Evolutionary conservation across 1,140 invertebrate genomes (phyloP), one percentile per base, ranked within the genome.

Genomic region (Platyscapa corneri): DNA sequence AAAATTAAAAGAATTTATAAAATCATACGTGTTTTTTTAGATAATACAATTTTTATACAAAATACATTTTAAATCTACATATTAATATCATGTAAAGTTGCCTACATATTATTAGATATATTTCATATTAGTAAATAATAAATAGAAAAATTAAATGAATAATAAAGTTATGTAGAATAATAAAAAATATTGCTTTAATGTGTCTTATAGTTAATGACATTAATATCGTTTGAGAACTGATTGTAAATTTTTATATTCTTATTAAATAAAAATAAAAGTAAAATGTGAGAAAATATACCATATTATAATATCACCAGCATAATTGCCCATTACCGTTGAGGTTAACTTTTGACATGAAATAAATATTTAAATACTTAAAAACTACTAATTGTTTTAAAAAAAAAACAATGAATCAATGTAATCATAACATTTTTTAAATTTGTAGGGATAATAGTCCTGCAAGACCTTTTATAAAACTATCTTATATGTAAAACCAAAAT

Each of bases 231-330:
- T n/a, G n/a, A n/a, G n/a, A n/a, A n/a, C n/a, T 16, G 53, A 56
- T 56, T 20, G 18, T 56, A 3, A 2, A 20, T 18, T 18, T 16
- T 56, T 56, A 3, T 56, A 53, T 60, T 60, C 27, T 60, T 6
- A 60, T 60, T 27, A 30, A 30, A 32, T 30, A 65, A 42, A 37
- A 46, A 42, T 60, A 20, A 6, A 75, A 34, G 14, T 32, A 82
- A 70, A 78, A 65, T 32, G 39, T 77, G 82, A n/a, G 65, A n/a
- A 42, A 67, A 91, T 88, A 88, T 87, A 93, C 93, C 92, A 93
- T 88, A 93, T 93, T 49, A 93, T 86, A 85, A 92, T 89, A 86
- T 93, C 93, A 85, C 89, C 89, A 65, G 88, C 89, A 91, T 92
- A 93, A 89, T 91, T 93, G 89, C 91, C 92, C 92, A 93, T 93